Percentiles rank a stretch among this genome's conserved stretches.
These are phyloP conservation scores for Patella pellucida DNA, from an alignment of 2,888 invertebrate species.

Conservation along the genomic window DNA sequence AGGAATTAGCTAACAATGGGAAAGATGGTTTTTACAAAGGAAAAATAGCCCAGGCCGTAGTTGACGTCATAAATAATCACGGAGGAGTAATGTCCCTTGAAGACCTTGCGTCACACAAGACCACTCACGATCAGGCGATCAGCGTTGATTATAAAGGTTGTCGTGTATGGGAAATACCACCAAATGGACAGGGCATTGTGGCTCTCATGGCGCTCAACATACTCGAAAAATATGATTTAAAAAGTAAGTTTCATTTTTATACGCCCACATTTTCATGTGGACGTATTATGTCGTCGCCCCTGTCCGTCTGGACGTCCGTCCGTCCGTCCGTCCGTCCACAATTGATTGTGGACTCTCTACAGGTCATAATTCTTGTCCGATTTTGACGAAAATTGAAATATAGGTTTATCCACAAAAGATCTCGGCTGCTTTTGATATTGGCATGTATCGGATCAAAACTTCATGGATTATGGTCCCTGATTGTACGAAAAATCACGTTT, in stretches of 20 bases:
- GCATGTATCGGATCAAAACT: too few relatives aligned
- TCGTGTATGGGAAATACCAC: conserved; percentile 70
- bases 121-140: conserved; percentile 61
- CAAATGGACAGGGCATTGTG: conserved; percentile 71
- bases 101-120: conserved; percentile 60
- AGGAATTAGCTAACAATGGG: conserved; percentile 58
- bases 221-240: conserved; percentile 67
- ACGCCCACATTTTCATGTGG: too few relatives aligned
- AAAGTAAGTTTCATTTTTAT: conserved; percentile 43
- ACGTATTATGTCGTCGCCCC: too few relatives aligned
- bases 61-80: conserved; percentile 54
- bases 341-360: too few relatives aligned
- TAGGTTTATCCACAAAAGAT: too few relatives aligned
- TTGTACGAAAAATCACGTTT: too few relatives aligned
- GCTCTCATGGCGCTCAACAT: conserved; percentile 69
- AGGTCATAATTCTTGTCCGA: too few relatives aligned
- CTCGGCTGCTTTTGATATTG: too few relatives aligned
- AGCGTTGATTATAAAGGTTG: conserved; percentile 59
- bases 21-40: conserved; percentile 66
- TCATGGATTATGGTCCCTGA: too few relatives aligned
- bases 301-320: too few relatives aligned
- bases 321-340: too few relatives aligned
- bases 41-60: conserved; percentile 60
- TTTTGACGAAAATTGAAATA: too few relatives aligned
- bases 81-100: conserved; percentile 64